Percentiles rank a stretch among this genome's conserved stretches.
Conservation (phyloP, 2,797 vertebrate species). For the Pantherophis vulpinus region DNA sequence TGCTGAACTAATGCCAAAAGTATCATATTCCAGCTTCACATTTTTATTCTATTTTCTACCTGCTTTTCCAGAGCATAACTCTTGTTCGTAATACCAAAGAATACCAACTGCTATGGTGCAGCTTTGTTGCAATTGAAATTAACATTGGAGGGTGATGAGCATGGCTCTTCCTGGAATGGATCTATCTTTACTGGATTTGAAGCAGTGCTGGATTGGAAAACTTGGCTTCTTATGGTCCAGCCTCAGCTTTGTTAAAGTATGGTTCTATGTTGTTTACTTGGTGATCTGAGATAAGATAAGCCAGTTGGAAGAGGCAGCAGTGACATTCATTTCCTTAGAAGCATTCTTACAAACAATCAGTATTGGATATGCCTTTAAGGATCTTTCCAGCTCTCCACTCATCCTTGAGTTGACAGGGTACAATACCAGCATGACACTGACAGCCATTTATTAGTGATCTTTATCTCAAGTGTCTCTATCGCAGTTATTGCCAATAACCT, state of each 20-base stretch:
- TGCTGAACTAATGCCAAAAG: background rate
- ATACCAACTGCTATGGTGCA: background rate
- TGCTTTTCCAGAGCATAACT: background rate
- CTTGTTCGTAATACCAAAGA: background rate
- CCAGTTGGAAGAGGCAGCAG: background rate
- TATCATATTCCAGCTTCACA: background rate
- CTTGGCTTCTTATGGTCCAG: background rate
- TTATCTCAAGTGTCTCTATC: background rate
- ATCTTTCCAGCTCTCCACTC: background rate
- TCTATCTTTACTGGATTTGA: background rate
- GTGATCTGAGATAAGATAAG: background rate
- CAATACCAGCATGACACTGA: background rate
- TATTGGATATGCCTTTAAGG: background rate
- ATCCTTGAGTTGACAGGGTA: background rate
- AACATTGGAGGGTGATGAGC: background rate
- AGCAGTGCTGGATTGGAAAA: background rate
- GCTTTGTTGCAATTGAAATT: background rate
- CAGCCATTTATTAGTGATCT: background rate
- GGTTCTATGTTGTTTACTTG: background rate
- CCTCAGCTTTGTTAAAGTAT: background rate
- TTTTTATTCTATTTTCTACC: background rate
- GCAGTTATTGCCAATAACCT: background rate
- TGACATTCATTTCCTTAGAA: background rate
- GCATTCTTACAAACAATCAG: background rate
- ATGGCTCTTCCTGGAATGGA: background rate